Base-by-base conservation (phyloP, 2,888 invertebrate species). In the Busseola fusca region DNA sequence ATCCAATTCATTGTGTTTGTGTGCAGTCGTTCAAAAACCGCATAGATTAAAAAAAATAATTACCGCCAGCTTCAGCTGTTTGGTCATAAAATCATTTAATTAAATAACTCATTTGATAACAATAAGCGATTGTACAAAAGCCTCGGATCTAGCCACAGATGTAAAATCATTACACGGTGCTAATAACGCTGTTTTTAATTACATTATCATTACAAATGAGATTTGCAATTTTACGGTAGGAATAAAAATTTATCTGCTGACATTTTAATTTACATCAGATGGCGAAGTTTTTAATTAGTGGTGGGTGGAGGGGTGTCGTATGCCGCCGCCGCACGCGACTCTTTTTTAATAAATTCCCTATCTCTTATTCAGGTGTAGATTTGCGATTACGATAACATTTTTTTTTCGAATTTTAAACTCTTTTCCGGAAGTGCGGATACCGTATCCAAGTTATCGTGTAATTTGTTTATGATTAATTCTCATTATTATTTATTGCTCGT, bases 251-350 rank as follows among this genome's bases (percentile, higher is more conserved):
- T 88, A 87, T 89, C 85, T 85, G 84, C 87, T 87, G 88, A 87
- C 88, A 85, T 89, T 91, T 88, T 89, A 89, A 90, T 90, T 90
- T 91, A 87, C 86, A 83, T 83, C 87, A 85, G 87, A 86, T 91
- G 89, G 88, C 86, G 82, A 90, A 91, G 90, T 91, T 92, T 91
- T 92, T 93, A 94, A 93, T 94, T 93, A 92, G 91, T 90, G 82
- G 84, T 85, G 81, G 83, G 78, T 72, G 76, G 76, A 74, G 69
- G 71, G 77, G 80, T 72, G 59, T 30, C 18, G 10, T 69, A 71
- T 73, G 66, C 78, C n/a, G n/a, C n/a, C n/a, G 52, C 82, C 80
- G 78, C 86, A 87, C 85, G 89, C 86, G 83, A 86, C 84, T 84
- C 80, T 88, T 74, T 89, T 45, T 90, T 89, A 88, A 86, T 83